Conservation (phyloP, 2,113 vertebrate genomes). For the Garra rufa region DNA sequence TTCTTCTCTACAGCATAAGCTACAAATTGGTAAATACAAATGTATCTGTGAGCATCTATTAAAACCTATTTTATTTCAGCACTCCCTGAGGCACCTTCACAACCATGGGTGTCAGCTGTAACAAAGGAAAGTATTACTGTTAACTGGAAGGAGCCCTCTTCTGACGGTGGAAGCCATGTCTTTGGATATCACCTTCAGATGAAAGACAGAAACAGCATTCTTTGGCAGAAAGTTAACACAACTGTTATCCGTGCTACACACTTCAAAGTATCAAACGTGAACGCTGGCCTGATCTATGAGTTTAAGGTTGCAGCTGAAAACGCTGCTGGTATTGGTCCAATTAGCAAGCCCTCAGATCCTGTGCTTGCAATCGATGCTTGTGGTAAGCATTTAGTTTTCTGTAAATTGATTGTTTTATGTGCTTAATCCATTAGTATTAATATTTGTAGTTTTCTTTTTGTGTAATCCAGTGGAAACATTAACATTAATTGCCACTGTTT, state of each 20-base stretch:
- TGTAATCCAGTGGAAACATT: background rate
- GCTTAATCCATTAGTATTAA: background rate
- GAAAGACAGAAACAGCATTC: slow-evolving; percentile 97
- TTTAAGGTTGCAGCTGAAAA: slow-evolving; percentile 97
- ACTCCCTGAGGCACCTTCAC: slow-evolving; percentile 87
- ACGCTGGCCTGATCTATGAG: slow-evolving; percentile 94
- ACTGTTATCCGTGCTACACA: slow-evolving; percentile 93
- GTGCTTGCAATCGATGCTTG: slow-evolving; percentile 97
- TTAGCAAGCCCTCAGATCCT: slow-evolving; percentile 90
- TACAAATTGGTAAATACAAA: background rate
- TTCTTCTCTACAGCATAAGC: background rate
- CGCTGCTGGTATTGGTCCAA: slow-evolving; percentile 89
- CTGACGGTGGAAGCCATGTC: slow-evolving; percentile 90
- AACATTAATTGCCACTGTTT: slow-evolving; percentile 72
- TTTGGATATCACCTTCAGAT: slow-evolving; percentile 95
- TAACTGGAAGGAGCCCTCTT: slow-evolving; percentile 92
- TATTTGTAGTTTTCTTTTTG: background rate
- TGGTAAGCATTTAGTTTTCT: slow-evolving; percentile 79
- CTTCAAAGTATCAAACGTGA: slow-evolving; percentile 89
- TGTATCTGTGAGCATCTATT: background rate
- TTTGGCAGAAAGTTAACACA: slow-evolving; percentile 95
- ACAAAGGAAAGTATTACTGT: slow-evolving; percentile 90
- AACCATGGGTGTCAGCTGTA: slow-evolving; percentile 87
- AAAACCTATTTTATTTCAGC: slow-evolving; percentile 66
- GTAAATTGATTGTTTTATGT: background rate